A percentile compares a stretch with the other conserved stretches of the same genome.
Evolutionary conservation across 2,888 invertebrate species (phyloP).

Genomic region (Phalera bucephala): DNA sequence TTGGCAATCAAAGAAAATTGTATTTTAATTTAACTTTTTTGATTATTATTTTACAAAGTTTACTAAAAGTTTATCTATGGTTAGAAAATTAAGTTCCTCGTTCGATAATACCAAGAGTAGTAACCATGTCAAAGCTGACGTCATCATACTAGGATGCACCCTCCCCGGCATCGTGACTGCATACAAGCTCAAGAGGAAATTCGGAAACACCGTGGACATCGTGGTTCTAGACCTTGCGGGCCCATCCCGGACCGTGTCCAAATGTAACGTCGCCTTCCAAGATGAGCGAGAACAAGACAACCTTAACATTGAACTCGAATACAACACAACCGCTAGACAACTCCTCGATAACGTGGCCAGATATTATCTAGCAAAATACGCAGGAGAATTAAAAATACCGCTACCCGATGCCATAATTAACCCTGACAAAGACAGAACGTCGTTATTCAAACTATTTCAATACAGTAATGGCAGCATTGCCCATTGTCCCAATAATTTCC

Average conservation of each 20-base stretch:
- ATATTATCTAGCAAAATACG: slow-evolving; percentile 51
- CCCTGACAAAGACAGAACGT: slow-evolving; percentile 34
- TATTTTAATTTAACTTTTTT: no score
- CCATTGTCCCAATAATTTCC: slow-evolving; percentile 47
- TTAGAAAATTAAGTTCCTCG: slow-evolving; percentile 21
- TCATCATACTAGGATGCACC: slow-evolving; percentile 71
- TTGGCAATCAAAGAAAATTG: no score
- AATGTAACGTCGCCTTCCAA: slow-evolving; percentile 57
- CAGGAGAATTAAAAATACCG: slow-evolving; percentile 57
- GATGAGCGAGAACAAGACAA: slow-evolving; percentile 23
- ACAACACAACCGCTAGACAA: slow-evolving; percentile 26
- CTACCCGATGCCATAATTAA: slow-evolving; percentile 54
- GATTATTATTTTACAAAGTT: no score
- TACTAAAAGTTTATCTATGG: slow-evolving; percentile 27
- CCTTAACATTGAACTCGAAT: slow-evolving; percentile 4
- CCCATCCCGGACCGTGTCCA: slow-evolving; percentile 24
- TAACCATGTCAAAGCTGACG: slow-evolving; percentile 58
- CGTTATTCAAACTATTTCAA: slow-evolving; percentile 62
- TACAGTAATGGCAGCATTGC: slow-evolving; percentile 54
- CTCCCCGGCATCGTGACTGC: slow-evolving; percentile 72
- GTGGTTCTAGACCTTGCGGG: slow-evolving; percentile 59
- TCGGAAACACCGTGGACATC: slow-evolving; percentile 68
- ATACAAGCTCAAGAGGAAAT: slow-evolving; percentile 66
- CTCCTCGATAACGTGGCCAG: slow-evolving; percentile 48
- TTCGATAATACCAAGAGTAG: not conserved